Percentiles rank a stretch among this genome's conserved stretches.
Conservation (phyloP, 2,888 invertebrate species). For the Pseudoips prasinana region DNA sequence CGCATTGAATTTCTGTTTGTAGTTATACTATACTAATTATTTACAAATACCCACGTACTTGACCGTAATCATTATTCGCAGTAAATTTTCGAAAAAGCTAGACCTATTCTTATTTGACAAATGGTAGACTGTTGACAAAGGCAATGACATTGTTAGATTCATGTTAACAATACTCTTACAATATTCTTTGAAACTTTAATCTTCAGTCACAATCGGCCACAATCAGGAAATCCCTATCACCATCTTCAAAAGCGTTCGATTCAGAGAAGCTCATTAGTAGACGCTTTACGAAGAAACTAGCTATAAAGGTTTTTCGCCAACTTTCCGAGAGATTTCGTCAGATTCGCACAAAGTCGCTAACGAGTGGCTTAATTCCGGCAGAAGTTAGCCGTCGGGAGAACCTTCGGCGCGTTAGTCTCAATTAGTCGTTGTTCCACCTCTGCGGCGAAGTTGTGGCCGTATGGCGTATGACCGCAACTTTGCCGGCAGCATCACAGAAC, state of each 20-base stretch:
- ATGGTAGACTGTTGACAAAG: too few relatives aligned
- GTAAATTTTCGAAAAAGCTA: too few relatives aligned
- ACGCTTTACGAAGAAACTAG: constrained; percentile 39
- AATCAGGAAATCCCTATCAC: constrained; percentile 1
- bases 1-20: too few relatives aligned
- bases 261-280: constrained; percentile 36
- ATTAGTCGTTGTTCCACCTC: constrained; percentile 54
- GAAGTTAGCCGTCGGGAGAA: constrained; percentile 54
- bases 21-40: too few relatives aligned
- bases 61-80: too few relatives aligned
- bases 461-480: constrained; percentile 18
- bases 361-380: constrained; percentile 67
- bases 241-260: constrained; percentile 18
- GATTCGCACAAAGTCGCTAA: constrained; percentile 69
- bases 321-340: constrained; percentile 62
- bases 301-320: constrained; percentile 57
- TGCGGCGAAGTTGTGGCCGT: constrained; percentile 28
- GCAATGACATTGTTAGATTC: too few relatives aligned
- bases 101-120: too few relatives aligned
- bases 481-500: constrained; percentile 38
- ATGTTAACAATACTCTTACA: too few relatives aligned
- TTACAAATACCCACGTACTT: too few relatives aligned
- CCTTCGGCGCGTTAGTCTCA: constrained; percentile 53
- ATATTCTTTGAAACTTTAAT: too few relatives aligned
- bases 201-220: too few relatives aligned